Evolutionary conservation across 2,797 vertebrate genomes (phyloP), one percentile per base, ranked within the genome.

Genomic region (Anas bernieri): DNA sequence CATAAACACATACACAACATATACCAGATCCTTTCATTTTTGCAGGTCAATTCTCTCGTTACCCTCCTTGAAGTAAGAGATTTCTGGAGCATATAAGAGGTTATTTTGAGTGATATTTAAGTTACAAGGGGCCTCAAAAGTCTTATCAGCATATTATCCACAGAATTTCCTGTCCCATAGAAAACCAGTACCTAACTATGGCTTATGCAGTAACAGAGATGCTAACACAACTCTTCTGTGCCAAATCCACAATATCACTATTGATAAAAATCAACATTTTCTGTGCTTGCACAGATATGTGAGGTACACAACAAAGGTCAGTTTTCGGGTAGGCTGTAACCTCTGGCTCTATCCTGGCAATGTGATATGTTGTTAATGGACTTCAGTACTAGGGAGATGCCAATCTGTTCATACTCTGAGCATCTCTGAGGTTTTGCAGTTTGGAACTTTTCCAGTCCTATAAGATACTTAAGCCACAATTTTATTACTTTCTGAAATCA

Each of bases 401-500:
- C 84, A 90, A 84, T 84, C 43, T 79, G 15, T 61, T 64, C n/a
- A 6, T 54, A 17, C 1, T 11, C 20, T 67, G 46, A 94, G 72
- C 16, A 16, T 55, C 23, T n/a, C 18, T 7, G 67, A 70, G 61
- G 25, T 67, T 88, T 95, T 90, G 35, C 5, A 20, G 77, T 68
- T 80, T 93, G 87, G 86, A 84, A 14, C 17, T 88, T 84, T 93
- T 79, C 67, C 67, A 86, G 55, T 67, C 83, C 66, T 86, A 30
- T 50, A 78, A 78, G 30, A 45, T 25, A 33, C 61, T 86, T 86
- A 79, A 94, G 25, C 6, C 16, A 7, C 14, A 31, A 17, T 77
- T 81, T 84, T 87, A 81, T 64, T 84, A 39, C 50, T 74, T 84
- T 95, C 93, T 90, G 83, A 77, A 94, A 83, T 59, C 4, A 82